A percentile compares a stretch with the other conserved stretches of the same genome.
phyloP scores from a whole-genome alignment of 2,797 vertebrate genomes.

The Gobionotothen gibberifrons region DNA sequence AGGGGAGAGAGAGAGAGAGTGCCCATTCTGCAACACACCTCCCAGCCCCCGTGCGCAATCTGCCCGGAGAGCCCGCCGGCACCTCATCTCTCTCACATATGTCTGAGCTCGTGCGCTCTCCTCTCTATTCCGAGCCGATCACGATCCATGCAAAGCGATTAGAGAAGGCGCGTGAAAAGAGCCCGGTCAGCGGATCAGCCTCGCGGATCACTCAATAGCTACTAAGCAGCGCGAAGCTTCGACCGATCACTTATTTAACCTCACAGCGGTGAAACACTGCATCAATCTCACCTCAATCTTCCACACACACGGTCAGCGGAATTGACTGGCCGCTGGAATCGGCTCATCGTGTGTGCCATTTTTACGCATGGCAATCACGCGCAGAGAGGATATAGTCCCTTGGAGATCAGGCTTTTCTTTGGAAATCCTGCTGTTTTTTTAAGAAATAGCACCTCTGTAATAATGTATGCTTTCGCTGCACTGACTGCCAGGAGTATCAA shows the following conservation, averaged over 20 bases:
- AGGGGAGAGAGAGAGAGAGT: conserved; percentile 13
- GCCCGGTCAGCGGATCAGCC: conserved; percentile 71
- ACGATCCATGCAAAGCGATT: conserved; percentile 61
- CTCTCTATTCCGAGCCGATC: conserved; percentile 46
- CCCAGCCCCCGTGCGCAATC: conserved; percentile 66
- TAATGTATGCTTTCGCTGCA: conserved; percentile 15
- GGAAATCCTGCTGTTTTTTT: conserved; percentile 28
- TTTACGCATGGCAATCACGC: conserved; percentile 58
- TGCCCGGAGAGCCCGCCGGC: conserved; percentile 59
- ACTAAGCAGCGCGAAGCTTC: conserved; percentile 47
- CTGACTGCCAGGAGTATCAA: conserved; percentile 46
- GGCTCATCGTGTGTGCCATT: conserved; percentile 21
- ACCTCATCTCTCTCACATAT: conserved; percentile 45
- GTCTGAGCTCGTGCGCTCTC: conserved; percentile 45
- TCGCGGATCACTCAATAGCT: conserved; percentile 62
- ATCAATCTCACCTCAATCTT: conserved; percentile 62
- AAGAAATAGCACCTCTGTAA: conserved; percentile 19
- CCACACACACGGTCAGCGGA: conserved; percentile 19
- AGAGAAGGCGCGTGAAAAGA: conserved; percentile 53
- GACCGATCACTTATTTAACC: conserved; percentile 74
- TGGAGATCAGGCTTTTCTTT: conserved; percentile 18
- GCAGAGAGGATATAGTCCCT: conserved; percentile 8
- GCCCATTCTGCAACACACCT: conserved; percentile 60
- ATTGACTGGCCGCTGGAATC: conserved; percentile 1
- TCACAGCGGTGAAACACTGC: conserved; percentile 57